Evolutionary conservation across 1,140 invertebrate species (phyloP), one percentile per base, ranked within the genome.

Genomic region (Luehdorfia chinensis): DNA sequence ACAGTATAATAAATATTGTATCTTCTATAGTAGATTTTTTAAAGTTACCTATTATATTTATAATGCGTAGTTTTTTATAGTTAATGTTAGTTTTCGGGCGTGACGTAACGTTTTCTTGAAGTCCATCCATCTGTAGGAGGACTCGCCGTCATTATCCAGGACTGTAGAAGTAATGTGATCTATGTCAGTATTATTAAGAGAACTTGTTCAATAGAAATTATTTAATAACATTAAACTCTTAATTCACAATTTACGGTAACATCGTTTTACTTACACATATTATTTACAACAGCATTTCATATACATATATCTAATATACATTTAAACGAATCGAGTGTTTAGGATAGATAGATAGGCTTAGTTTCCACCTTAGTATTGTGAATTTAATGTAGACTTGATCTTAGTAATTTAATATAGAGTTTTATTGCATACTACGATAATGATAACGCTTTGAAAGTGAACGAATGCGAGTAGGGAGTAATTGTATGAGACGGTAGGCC

Each of bases 201-300:
- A 78, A 62, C 50, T 52, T 56, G 57, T 79, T 84, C 71, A 71
- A 85, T 85, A 85, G 80, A 83, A 85, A 85, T 81, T 81, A 81
- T 85, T 79, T 85, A 85, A 84, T 85, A 85, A 84, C 79, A 85
- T 85, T 85, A 83, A 84, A 85, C 77, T 84, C 76, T 83, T 81
- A 84, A 84, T 85, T 85, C 79, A 85, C 75, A 84, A 81, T 85
- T 85, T 59, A 84, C 79, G 81, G 81, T 85, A 85, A 85, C 81
- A 84, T 85, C 74, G 81, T 85, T 85, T 85, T 85, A 81, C 79
- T 84, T 83, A 85, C 75, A 79, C 58, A 62, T 72, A 85, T 75
- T 85, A 85, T 85, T 81, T 85, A 85, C 81, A 85, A 75, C 61
- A 71, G 60, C 71, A 56, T 78, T 74, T 72, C 61, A 81, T 81